Evolutionary conservation across 2,888 invertebrate species (phyloP).

Genomic region (Diarsia dahlii): DNA sequence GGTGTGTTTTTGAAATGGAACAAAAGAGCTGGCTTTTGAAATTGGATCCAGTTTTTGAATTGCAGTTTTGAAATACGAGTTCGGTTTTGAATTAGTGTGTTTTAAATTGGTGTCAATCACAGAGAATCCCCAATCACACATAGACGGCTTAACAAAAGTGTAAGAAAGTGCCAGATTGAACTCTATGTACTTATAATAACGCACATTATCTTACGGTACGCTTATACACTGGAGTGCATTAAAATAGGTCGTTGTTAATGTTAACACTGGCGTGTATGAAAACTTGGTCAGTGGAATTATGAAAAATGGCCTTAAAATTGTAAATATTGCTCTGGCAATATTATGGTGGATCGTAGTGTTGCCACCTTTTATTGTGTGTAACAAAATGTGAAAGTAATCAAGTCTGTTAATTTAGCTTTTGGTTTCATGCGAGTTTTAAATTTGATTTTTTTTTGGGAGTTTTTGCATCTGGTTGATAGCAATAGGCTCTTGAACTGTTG

Average conservation of each 20-base stretch:
- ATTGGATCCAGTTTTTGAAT: not conserved
- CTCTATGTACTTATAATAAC: conserved; percentile 62
- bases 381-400: conserved; percentile 6
- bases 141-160: conserved; percentile 1
- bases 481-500: not conserved
- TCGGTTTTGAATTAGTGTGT: not conserved
- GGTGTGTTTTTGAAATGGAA: conserved; percentile 5
- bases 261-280: conserved; percentile 15
- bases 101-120: not conserved
- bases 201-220: conserved; percentile 45
- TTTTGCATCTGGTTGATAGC: not conserved
- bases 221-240: conserved; percentile 55
- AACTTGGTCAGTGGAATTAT: conserved; percentile 15
- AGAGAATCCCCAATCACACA: conserved; percentile 27
- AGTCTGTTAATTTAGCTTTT: not conserved
- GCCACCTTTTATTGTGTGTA: conserved; percentile 4
- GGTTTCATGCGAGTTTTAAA: not conserved
- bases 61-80: not conserved
- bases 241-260: conserved; percentile 23
- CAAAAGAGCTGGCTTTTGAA: conserved; percentile 1
- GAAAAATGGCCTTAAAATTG: conserved; percentile 35
- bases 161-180: conserved; percentile 48
- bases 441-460: too few relatives aligned
- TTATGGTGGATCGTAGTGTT: not conserved
- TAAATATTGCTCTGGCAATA: conserved; percentile 23